Evolutionary conservation across 1,140 invertebrate genomes (phyloP), one percentile per base, ranked within the genome.

Genomic region (Phymastichus coffea): DNA sequence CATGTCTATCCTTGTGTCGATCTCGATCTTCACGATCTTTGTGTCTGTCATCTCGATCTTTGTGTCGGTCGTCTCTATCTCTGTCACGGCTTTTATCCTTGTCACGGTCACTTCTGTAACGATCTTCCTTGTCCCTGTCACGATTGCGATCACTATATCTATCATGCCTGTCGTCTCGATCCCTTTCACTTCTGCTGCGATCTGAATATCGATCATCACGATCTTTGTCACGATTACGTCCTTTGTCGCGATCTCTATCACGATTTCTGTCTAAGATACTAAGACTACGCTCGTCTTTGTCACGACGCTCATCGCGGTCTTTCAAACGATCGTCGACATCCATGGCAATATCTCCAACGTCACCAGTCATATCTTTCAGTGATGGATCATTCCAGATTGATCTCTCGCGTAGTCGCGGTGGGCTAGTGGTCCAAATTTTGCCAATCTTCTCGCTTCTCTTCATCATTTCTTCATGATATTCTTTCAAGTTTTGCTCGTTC

Each of bases 401-500:
- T 47, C 33, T 53, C 2, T 61, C 47, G 28, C 19, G 46, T 8
- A 9, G 25, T 1, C 53, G 19, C 15, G 53, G 33, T 40, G 44
- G 22, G 28, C 26, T 38, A 10, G 8, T 33, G 9, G 30, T 63
- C 53, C 41, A 59, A 0, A 51, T 14, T 57, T 63, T 53, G 23
- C 56, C 61, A n/a, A 61, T 17, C 43, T 47, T 51, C 19, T 62
- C 53, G 4, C 37, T 41, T 33, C 47, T 37, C 40, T 20, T 46
- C 4, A 57, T 71, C 63, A 75, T 69, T 43, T 64, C 69, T 22
- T 79, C 74, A 12, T 63, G 61, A 43, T 77, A 75, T 40, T 78
- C 76, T 8, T 67, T 63, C 37, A 76, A 48, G 66, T 77, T 77
- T 28, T 80, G 68, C 57, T 79, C 79, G 55, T 58, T 74, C 63